A percentile compares a stretch with the other conserved stretches of the same genome.
phyloP scores from a whole-genome alignment of 92 coral and sea anemone genomes.

The Umimayanthus chanpuru region DNA sequence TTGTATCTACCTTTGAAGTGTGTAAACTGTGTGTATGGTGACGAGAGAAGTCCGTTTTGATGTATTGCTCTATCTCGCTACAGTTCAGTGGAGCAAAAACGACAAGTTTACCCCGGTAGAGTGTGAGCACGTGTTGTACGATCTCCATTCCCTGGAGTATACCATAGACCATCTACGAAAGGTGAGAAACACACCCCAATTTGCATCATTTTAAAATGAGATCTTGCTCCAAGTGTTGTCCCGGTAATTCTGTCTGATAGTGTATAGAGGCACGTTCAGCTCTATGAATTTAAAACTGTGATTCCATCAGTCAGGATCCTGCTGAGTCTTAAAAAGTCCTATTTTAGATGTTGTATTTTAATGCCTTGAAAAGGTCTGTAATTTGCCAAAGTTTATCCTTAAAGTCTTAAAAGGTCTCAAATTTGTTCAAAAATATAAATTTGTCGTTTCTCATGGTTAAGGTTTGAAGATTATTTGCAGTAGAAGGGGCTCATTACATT shows the following conservation, averaged over 20 bases:
- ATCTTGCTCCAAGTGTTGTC: not conserved
- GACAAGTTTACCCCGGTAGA: constrained; percentile 75
- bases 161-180: constrained; percentile 83
- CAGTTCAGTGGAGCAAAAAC: constrained; percentile 95
- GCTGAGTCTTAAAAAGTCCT: no score
- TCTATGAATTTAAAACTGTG: not conserved
- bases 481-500: no score
- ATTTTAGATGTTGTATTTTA: no score
- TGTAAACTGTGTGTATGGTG: not conserved
- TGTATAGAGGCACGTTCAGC: not conserved
- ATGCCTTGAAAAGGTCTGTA: no score
- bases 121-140: constrained; percentile 77
- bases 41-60: not conserved
- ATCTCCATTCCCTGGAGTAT: constrained; percentile 84
- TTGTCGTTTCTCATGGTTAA: no score
- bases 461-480: no score
- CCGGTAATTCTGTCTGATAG: not conserved
- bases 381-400: no score
- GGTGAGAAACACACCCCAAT: constrained; percentile 51
- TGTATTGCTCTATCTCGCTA: not conserved
- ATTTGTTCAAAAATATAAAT: no score
- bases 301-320: no score
- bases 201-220: not conserved
- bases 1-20: no score
- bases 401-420: no score